Percentiles rank a stretch among this genome's conserved stretches.
Conservation (phyloP, 2,113 vertebrate genomes). For the Xiphorhynchus elegans region DNA sequence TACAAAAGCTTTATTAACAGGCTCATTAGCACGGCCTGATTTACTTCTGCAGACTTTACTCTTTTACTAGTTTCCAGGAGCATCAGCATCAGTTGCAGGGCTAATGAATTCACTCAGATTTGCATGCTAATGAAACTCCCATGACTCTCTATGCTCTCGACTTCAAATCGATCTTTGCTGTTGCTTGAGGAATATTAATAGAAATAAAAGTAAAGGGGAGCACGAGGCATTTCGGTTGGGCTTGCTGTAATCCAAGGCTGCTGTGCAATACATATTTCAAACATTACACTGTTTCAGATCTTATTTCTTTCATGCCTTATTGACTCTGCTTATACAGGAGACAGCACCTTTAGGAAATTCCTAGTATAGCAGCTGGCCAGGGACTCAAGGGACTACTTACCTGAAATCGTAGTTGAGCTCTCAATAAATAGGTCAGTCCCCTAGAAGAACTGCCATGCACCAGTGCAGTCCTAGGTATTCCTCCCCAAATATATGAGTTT, state of each 20-base stretch:
- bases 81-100: conserved; percentile 70
- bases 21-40: conserved; percentile 77
- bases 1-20: conserved; percentile 77
- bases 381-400: conserved; percentile 24
- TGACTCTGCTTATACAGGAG: conserved; percentile 22
- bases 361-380: not conserved
- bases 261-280: conserved; percentile 37
- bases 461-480: not conserved
- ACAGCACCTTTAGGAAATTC: conserved; percentile 47
- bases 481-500: not conserved
- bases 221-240: conserved; percentile 2
- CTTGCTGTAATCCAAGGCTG: conserved; percentile 31
- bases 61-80: conserved; percentile 69
- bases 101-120: conserved; percentile 74
- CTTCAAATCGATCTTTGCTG: conserved; percentile 70
- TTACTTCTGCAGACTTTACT: conserved; percentile 73
- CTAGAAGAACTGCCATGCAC: not conserved
- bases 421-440: conserved; percentile 23
- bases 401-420: not conserved
- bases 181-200: conserved; percentile 72
- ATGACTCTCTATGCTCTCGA: conserved; percentile 57
- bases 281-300: not conserved
- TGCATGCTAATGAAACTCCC: conserved; percentile 73
- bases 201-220: conserved; percentile 59
- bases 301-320: conserved; percentile 52